Base-by-base conservation (phyloP, 1,140 invertebrate species). In the Drosophila sulfurigaster region DNA sequence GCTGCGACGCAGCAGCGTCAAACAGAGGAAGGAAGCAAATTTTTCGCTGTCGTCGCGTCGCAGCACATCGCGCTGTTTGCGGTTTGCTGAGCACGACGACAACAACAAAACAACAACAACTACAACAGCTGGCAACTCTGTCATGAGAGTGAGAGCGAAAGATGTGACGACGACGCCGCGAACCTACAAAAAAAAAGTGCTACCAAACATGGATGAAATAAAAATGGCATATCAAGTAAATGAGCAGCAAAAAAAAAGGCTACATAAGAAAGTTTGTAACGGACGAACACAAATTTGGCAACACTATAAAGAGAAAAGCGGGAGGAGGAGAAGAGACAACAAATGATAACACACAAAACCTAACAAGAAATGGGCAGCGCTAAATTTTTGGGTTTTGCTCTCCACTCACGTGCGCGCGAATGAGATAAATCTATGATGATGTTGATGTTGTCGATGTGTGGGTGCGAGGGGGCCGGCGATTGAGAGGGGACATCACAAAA, bases 341-440 rank as follows among this genome's bases (percentile, higher is more conserved):
- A 78, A 78, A 83, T 83, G 80, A 83, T 81, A 89, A 88, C 45
- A 54, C 20, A 25, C 20, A 46, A 63, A 38, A 10, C 35, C 38
- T 66, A 63, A 71, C 62, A 66, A 38, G 8, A 65, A 68, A 64
- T 66, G 51, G 69, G 63, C 71, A 79, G 54, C 71, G 89, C 83
- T 81, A 80, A 83, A 83, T 80, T 88, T 87, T 87, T 80, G 63
- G 67, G 67, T 66, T 52, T 79, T 66, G 62, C 57, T 70, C 28
- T 75, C 5, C 2, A 71, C 77, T 89, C 81, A 89, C 80, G 85
- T 83, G 83, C 74, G 83, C 83, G 85, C 60, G 83, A 88, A 88
- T 89, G 83, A 88, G 83, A 88, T 88, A 88, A 88, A 88, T 83
- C 83, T 89, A 89, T 89, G 85, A 88, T 87, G 83, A 88, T 89